These are phyloP conservation scores for Salpingus planirostris DNA, from an alignment of 2,888 invertebrate genomes.

Conservation along the genomic window DNA sequence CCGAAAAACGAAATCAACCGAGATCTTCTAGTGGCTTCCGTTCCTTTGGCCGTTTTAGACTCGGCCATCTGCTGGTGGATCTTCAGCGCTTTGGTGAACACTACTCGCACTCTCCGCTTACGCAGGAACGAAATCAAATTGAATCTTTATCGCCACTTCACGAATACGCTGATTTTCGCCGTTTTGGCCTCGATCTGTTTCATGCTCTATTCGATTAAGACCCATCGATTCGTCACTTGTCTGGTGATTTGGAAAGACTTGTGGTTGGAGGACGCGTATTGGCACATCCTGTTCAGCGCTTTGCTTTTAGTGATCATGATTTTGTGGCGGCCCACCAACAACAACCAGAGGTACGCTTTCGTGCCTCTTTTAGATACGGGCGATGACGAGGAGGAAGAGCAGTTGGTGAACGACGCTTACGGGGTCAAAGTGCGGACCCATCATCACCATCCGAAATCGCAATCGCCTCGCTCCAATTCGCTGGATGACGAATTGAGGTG, in stretches of 20 bases:
- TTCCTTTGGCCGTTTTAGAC: conserved; percentile 80
- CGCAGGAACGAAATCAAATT: conserved; percentile 86
- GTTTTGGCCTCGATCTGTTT: conserved; percentile 85
- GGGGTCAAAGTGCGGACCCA: conserved; percentile 65
- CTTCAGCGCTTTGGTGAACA: conserved; percentile 77
- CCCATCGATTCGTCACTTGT: conserved; percentile 66
- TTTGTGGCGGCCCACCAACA: conserved; percentile 90
- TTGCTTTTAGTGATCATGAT: conserved; percentile 88
- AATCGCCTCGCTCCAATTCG: conserved; percentile 43
- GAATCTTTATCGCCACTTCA: conserved; percentile 84
- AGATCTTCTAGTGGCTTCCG: conserved; percentile 58
- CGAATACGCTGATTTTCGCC: conserved; percentile 86
- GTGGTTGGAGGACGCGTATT: conserved; percentile 93
- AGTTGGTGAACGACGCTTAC: conserved; percentile 78
- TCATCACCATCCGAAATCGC: conserved; percentile 27
- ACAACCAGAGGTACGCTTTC: conserved; percentile 92
- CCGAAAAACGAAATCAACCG: conserved; percentile 51
- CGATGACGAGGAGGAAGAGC: conserved; percentile 73
- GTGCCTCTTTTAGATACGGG: conserved; percentile 83
- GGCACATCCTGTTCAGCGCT: conserved; percentile 87
- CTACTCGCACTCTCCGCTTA: conserved; percentile 79
- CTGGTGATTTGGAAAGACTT: conserved; percentile 82
- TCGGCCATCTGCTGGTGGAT: conserved; percentile 93
- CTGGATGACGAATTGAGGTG: conserved; percentile 65
- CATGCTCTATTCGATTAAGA: conserved; percentile 87